Evolutionary conservation across 2,113 vertebrate genomes (phyloP), one percentile per base, ranked within the genome.

Genomic region (Crotalus horridus): DNA sequence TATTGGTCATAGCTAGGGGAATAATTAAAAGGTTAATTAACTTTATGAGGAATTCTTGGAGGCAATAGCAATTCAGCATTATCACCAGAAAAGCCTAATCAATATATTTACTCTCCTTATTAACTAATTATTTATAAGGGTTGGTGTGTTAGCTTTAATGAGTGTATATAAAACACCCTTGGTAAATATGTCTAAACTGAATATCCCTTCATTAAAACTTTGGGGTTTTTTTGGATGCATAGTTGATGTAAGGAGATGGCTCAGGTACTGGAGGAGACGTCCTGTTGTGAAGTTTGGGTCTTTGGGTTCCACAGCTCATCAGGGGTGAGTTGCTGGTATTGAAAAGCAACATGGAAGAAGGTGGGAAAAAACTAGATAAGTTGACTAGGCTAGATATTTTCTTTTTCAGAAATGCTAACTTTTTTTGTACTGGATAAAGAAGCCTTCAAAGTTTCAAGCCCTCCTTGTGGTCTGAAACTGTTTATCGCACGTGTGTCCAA

Each of bases 41-140:
- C 74, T 91, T 94, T 94, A 91, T 51, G 88, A 93, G 17, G 48
- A 90, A 33, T 74, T 89, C 48, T 93, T 95, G 90, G 93, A 43
- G 43, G 33, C 74, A 43, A 39, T 94, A 92, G 92, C 94, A 69
- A 95, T 96, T 69, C 56, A 95, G 81, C 93, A 43, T 91, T 93
- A 87, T 95, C 94, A 93, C 12, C 61, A 59, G 91, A 90, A 94
- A 95, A 87, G 86, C 26, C 89, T 91, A 74, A 58, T 91, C 43
- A 12, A 54, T 95, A 91, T 88, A 87, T 96, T 96, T 96, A 61
- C 46, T 64, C 94, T 96, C 15, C 51, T 96, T 96, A 92, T 91
- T 94, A 88, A 56, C 48, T 94, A 95, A 95, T 97, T 94, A 95
- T 95, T 95, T 94, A 59, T 33, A 94, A 55, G 90, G 90, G 64